A percentile compares a stretch with the other conserved stretches of the same genome.
Evolutionary conservation across 2,113 vertebrate genomes (phyloP).

Genomic region (Dermatemys mawii): DNA sequence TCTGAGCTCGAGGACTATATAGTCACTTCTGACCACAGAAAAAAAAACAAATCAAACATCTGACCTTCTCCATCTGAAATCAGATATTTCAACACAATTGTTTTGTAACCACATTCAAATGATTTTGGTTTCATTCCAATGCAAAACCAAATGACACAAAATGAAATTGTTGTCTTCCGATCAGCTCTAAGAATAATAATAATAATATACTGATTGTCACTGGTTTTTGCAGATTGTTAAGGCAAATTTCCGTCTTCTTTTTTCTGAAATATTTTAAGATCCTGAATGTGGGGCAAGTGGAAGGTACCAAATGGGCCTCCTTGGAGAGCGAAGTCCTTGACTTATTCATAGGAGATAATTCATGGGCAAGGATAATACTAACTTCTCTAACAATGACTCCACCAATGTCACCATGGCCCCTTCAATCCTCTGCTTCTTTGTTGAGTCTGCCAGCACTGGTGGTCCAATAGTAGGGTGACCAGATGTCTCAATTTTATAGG

Average conservation of each 20-base stretch:
- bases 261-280: neutral
- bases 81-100: neutral
- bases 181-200: neutral
- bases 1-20: neutral
- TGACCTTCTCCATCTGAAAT: neutral
- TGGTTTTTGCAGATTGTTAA: neutral
- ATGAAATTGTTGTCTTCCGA: neutral
- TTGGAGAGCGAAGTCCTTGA: neutral
- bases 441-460: neutral
- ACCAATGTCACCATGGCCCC: neutral
- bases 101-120: neutral
- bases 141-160: constrained; percentile 11
- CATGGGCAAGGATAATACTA: neutral
- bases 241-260: neutral
- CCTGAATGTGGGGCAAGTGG: neutral
- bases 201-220: neutral
- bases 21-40: accelerated
- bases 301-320: neutral
- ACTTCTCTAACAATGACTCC: neutral
- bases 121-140: neutral
- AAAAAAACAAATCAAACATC: neutral
- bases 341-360: neutral
- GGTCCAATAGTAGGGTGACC: neutral
- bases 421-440: neutral
- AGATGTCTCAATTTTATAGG: no score